These are phyloP conservation scores for Agelastica alni DNA, from an alignment of 2,888 invertebrate genomes.

Conservation along the genomic window DNA sequence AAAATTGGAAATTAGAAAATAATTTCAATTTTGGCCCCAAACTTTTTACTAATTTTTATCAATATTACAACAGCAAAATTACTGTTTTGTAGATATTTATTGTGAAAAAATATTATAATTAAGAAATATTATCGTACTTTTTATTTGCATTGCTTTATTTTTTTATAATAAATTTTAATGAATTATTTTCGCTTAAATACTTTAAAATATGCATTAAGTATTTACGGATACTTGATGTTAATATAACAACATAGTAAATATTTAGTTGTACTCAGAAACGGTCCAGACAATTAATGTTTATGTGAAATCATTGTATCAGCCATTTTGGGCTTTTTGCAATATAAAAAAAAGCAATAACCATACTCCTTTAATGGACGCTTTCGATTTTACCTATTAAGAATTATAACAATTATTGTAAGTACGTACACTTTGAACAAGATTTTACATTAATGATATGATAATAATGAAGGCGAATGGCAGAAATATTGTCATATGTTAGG, in stretches of 20 bases:
- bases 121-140: too few species aligned
- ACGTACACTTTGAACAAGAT: slow-evolving; percentile 59
- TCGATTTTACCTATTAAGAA: slow-evolving; percentile 57
- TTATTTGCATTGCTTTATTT: too few species aligned
- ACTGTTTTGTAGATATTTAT: too few species aligned
- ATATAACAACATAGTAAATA: slow-evolving; percentile 1
- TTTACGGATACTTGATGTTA: too few species aligned
- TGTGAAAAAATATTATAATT: too few species aligned
- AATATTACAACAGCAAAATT: too few species aligned
- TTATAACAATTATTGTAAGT: slow-evolving; percentile 58
- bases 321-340: slow-evolving; percentile 62
- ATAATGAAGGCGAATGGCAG: slow-evolving; percentile 54
- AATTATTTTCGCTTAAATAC: too few species aligned
- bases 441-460: slow-evolving; percentile 60
- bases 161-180: too few species aligned
- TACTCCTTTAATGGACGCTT: slow-evolving; percentile 61
- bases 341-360: slow-evolving; percentile 61
- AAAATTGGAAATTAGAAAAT: too few species aligned
- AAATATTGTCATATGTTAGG: slow-evolving; percentile 45
- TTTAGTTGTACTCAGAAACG: slow-evolving; percentile 3
- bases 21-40: too few species aligned
- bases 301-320: slow-evolving; percentile 61
- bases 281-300: slow-evolving; percentile 60
- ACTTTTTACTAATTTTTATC: too few species aligned
- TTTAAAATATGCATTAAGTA: too few species aligned